Conservation (phyloP, 2,797 vertebrate species). For the Prunella strophiata region DNA sequence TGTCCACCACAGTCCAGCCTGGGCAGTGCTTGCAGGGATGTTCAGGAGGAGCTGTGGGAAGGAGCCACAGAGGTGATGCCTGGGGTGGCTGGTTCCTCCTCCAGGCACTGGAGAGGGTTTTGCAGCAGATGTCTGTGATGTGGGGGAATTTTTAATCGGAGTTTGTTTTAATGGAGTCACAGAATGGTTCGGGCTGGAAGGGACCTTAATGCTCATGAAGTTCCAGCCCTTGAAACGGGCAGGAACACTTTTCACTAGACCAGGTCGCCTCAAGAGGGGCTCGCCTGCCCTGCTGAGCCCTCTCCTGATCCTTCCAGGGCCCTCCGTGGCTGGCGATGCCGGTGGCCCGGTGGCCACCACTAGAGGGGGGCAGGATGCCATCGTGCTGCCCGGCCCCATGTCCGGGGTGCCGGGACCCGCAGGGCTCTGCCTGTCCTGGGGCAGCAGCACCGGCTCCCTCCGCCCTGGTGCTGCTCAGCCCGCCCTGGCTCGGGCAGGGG, state of each 20-base stretch:
- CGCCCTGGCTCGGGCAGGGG: not conserved
- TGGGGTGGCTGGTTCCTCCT: not conserved
- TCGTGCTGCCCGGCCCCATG: not conserved
- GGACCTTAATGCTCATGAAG: not conserved
- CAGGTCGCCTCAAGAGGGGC: not conserved
- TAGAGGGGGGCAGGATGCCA: slow-evolving; percentile 49
- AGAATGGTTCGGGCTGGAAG: not conserved
- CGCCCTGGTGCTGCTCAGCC: not conserved
- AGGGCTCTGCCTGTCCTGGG: not conserved
- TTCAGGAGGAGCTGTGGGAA: not conserved
- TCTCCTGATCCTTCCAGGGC: not conserved
- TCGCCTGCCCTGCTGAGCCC: not conserved
- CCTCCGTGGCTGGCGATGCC: accelerated
- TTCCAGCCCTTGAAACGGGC: not conserved
- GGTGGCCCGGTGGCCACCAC: not conserved
- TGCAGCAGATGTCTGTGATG: not conserved
- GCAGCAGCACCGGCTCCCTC: not conserved
- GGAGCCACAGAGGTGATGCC: not conserved
- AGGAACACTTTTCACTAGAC: not conserved
- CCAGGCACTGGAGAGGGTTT: not conserved
- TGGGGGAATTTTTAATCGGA: not conserved
- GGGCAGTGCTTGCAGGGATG: not conserved
- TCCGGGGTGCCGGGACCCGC: not conserved
- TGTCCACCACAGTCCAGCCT: not conserved
- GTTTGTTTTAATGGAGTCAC: not conserved